Evolutionary conservation across 2,113 vertebrate species (phyloP).

Genomic region (Paracanthobrama guichenoti): DNA sequence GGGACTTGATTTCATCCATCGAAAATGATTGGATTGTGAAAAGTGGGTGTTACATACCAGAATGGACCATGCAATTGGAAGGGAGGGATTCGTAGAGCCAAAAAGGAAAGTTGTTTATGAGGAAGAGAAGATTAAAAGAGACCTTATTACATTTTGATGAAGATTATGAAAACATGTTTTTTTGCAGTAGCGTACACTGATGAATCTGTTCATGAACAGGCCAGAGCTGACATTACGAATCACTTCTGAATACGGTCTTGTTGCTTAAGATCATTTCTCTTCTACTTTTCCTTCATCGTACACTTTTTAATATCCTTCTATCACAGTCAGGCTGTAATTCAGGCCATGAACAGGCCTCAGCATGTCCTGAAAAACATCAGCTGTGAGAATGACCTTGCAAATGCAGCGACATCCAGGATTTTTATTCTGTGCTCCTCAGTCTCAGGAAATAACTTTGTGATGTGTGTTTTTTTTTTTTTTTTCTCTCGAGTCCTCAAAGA

Average conservation of each 20-base stretch:
- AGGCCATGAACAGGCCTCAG: conserved; percentile 36
- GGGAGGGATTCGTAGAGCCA: neutral
- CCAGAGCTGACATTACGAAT: neutral
- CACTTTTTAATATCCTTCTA: neutral
- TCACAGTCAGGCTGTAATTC: neutral
- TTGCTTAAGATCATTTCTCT: neutral
- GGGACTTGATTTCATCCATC: neutral
- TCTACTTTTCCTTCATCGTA: neutral
- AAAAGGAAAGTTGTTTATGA: neutral
- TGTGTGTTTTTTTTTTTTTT: conserved; percentile 9
- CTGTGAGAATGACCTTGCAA: conserved; percentile 26
- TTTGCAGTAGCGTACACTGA: neutral
- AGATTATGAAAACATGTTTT: neutral
- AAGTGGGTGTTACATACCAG: conserved; percentile 1
- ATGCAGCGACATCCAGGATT: neutral
- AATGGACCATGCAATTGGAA: neutral
- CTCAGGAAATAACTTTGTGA: conserved; percentile 19
- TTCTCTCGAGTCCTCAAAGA: neutral
- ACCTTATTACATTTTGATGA: conserved; percentile 3
- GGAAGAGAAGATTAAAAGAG: conserved; percentile 8
- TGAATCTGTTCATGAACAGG: neutral
- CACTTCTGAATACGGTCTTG: neutral
- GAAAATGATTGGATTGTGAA: neutral
- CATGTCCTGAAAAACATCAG: conserved; percentile 35
- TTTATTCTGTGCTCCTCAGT: conserved; percentile 14